phyloP scores from a whole-genome alignment of 2,888 invertebrate genomes.

The Melinopterus prodromus region DNA sequence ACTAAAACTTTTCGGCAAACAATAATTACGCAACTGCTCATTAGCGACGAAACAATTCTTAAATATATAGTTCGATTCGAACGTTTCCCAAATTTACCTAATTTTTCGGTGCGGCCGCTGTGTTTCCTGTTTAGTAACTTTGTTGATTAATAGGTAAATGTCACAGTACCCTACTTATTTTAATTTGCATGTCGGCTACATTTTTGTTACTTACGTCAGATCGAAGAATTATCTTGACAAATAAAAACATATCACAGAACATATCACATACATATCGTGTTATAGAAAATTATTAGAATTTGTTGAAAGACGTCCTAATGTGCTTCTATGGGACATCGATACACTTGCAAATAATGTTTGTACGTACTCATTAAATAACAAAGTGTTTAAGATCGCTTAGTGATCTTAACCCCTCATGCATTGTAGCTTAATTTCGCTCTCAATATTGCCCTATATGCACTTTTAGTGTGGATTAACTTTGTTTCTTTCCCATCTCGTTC shows the following conservation, averaged over 20 bases:
- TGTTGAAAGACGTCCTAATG: no score
- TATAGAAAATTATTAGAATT: no score
- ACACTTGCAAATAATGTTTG: no score
- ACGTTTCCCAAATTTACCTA: not conserved
- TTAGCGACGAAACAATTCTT: slow-evolving; percentile 4
- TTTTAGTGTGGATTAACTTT: no score
- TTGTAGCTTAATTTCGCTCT: no score
- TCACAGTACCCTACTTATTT: slow-evolving; percentile 4
- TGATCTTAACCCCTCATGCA: no score
- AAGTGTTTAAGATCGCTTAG: no score
- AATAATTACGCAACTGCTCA: not conserved
- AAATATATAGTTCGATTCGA: slow-evolving; percentile 4
- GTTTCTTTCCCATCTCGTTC: no score
- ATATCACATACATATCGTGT: no score
- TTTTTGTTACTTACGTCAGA: not conserved
- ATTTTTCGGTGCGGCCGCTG: not conserved
- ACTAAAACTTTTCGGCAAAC: not conserved
- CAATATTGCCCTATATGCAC: no score
- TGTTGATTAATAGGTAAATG: not conserved
- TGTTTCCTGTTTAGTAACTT: not conserved
- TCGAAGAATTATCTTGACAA: not conserved
- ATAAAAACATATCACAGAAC: not conserved
- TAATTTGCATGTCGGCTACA: not conserved
- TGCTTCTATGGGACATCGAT: no score
- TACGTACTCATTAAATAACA: no score